Evolutionary conservation across 2,797 vertebrate species (phyloP).

Genomic region (Amazona ochrocephala): DNA sequence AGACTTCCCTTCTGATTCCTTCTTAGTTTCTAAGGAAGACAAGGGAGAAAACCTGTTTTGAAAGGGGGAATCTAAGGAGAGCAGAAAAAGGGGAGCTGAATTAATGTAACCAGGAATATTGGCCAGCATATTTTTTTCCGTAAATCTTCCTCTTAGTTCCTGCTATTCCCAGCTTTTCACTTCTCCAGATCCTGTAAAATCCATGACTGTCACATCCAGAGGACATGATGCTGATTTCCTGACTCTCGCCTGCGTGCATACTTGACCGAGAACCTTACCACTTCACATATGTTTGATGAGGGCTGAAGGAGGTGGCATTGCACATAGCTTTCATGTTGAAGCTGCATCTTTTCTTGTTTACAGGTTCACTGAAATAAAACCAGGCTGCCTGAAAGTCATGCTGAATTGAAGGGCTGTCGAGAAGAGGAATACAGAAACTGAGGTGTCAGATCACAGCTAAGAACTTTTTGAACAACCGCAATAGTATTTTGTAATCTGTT

Average conservation of each 20-base stretch:
- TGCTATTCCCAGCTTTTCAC: not conserved
- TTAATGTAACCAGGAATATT: not conserved
- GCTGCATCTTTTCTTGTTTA: slow-evolving; percentile 60
- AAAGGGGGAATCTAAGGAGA: not conserved
- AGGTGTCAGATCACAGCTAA: not conserved
- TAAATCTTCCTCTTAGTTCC: not conserved
- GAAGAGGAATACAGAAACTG: not conserved
- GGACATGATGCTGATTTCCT: not conserved
- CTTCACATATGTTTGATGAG: not conserved
- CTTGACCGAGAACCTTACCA: not conserved
- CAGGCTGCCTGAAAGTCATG: slow-evolving; percentile 89
- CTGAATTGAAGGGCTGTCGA: slow-evolving; percentile 73
- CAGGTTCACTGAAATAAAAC: slow-evolving; percentile 93
- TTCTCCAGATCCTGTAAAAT: not conserved
- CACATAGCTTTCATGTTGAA: slow-evolving; percentile 34
- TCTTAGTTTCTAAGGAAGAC: not conserved
- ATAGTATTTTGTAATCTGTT: slow-evolving; percentile 30
- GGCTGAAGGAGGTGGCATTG: not conserved
- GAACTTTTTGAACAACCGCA: slow-evolving; percentile 1
- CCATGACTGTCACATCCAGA: not conserved
- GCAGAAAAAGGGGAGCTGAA: not conserved
- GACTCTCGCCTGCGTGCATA: not conserved
- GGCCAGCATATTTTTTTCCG: not conserved
- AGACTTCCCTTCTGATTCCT: not conserved
- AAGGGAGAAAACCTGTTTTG: not conserved